Percentiles rank a stretch among this genome's conserved stretches.
phyloP scores from a whole-genome alignment of 2,113 vertebrate species.

The Rhea pennata region DNA sequence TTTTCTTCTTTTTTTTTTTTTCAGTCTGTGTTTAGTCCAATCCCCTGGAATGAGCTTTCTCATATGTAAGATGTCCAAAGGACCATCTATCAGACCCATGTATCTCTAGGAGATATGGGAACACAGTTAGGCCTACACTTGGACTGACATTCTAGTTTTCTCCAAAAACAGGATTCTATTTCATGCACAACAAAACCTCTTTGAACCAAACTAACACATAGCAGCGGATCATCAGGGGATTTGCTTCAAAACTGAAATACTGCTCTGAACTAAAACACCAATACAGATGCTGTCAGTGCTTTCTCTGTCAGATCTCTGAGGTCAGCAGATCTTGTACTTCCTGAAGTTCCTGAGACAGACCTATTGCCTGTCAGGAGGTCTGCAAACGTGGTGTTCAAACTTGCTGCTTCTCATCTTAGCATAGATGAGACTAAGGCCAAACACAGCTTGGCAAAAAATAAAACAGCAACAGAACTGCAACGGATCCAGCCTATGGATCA shows the following conservation, averaged over 20 bases:
- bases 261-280: neutral
- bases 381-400: neutral
- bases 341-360: neutral
- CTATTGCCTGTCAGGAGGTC: neutral
- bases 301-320: neutral
- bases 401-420: neutral
- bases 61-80: neutral
- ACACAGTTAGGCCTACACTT: neutral
- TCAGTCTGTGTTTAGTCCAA: neutral
- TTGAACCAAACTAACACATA: neutral
- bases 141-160: neutral
- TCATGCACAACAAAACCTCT: neutral
- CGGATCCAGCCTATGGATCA: neutral
- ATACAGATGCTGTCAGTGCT: neutral
- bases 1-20: constrained; percentile 16
- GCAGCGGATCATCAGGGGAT: neutral
- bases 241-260: neutral
- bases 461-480: neutral
- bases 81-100: neutral
- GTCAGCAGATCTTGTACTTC: neutral
- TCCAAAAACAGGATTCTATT: neutral
- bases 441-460: neutral
- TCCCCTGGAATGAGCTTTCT: neutral
- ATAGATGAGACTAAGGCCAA: neutral
- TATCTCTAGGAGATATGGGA: neutral